Evolutionary conservation across 1,140 invertebrate species (phyloP).

Genomic region (Saccostrea glomerata): DNA sequence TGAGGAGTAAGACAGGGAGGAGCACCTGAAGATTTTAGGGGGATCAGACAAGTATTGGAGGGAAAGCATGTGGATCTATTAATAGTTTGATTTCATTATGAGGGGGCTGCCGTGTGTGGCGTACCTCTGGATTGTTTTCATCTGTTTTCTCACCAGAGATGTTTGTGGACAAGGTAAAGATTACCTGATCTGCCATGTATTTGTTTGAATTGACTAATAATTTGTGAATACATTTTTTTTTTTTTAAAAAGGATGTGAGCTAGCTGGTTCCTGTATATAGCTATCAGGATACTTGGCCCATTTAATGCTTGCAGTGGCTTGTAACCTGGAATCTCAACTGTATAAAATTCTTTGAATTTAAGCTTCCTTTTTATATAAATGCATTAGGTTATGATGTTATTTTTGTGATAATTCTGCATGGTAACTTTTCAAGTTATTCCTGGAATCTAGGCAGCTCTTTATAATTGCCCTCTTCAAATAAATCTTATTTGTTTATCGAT

Average conservation of each 20-base stretch:
- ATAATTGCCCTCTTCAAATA: constrained; percentile 13
- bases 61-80: constrained; percentile 22
- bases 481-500: constrained; percentile 15
- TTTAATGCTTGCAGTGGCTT: too few relatives aligned
- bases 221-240: too few relatives aligned
- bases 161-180: constrained; percentile 26
- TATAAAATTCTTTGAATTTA: too few relatives aligned
- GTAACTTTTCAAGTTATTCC: neutral
- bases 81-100: constrained; percentile 24
- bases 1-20: neutral
- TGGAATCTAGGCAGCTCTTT: neutral
- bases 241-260: too few relatives aligned
- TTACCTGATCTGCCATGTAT: neutral
- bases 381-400: too few relatives aligned
- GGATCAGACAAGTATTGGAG: neutral
- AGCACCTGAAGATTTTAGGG: neutral
- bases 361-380: too few relatives aligned
- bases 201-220: too few relatives aligned
- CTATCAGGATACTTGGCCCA: too few relatives aligned
- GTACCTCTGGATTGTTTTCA: neutral
- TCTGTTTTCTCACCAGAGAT: constrained; percentile 8
- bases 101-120: constrained; percentile 9
- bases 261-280: too few relatives aligned
- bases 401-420: too few relatives aligned
- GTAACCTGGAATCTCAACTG: too few relatives aligned